These are phyloP conservation scores for Heliothis subflexa DNA, from an alignment of 1,140 invertebrate genomes.

Conservation along the genomic window DNA sequence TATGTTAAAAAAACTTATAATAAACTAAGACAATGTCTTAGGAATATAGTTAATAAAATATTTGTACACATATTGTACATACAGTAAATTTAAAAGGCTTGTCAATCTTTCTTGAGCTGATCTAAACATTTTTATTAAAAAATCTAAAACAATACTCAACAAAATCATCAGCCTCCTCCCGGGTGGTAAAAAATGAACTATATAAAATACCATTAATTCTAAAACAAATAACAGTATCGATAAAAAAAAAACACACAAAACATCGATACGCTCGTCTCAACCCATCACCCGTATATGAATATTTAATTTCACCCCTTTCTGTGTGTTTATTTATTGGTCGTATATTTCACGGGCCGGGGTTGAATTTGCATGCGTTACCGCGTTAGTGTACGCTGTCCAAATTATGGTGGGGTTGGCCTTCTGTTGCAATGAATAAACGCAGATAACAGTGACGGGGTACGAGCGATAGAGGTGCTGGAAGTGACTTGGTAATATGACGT, in stretches of 20 bases:
- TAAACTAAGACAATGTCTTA: no score
- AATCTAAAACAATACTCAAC: no score
- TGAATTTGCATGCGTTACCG: constrained; percentile 73
- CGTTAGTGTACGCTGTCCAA: constrained; percentile 57
- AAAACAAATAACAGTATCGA: neutral
- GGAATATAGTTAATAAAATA: no score
- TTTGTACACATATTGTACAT: no score
- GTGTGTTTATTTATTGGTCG: constrained; percentile 84
- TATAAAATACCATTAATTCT: neutral
- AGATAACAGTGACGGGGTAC: constrained; percentile 19
- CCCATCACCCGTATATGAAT: constrained; percentile 73
- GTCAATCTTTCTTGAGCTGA: no score
- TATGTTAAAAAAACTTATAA: no score
- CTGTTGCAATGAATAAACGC: constrained; percentile 45
- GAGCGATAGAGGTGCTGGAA: neutral
- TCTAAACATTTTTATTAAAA: no score
- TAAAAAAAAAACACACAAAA: constrained; percentile 1
- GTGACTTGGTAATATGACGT: neutral
- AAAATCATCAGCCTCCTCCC: no score
- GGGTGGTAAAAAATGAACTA: no score
- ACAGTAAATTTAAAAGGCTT: no score
- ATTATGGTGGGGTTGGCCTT: constrained; percentile 52
- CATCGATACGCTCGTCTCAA: constrained; percentile 46
- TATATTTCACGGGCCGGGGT: constrained; percentile 78
- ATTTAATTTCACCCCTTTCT: constrained; percentile 83